A percentile compares a stretch with the other conserved stretches of the same genome.
phyloP scores from a whole-genome alignment of 2,888 invertebrate genomes.

The Ferdinandea cuprea region DNA sequence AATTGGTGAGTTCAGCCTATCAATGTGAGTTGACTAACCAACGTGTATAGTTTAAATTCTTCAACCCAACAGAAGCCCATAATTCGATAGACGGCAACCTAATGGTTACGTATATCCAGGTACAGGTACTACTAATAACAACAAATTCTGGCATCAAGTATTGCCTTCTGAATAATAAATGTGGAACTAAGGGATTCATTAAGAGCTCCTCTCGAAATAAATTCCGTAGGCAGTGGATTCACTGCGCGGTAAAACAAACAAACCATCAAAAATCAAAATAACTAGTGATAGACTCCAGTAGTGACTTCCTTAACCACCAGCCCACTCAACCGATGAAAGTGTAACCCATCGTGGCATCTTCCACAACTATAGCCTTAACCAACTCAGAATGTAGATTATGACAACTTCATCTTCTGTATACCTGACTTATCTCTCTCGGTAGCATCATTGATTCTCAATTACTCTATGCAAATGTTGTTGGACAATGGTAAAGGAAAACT shows the following conservation, averaged over 20 bases:
- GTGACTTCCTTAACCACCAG: slow-evolving; percentile 34
- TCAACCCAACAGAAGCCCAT: too few relatives aligned
- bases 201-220: slow-evolving; percentile 18
- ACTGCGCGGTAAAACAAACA: slow-evolving; percentile 49
- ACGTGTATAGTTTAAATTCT: too few relatives aligned
- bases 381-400: slow-evolving; percentile 63
- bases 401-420: slow-evolving; percentile 66
- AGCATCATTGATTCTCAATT: slow-evolving; percentile 72
- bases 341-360: slow-evolving; percentile 32
- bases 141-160: slow-evolving; percentile 1
- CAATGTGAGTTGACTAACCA: too few relatives aligned
- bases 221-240: slow-evolving; percentile 43
- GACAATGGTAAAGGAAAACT: slow-evolving; percentile 60
- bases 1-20: too few relatives aligned
- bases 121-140: neutral
- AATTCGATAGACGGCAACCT: too few relatives aligned
- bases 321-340: slow-evolving; percentile 45
- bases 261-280: slow-evolving; percentile 48
- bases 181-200: slow-evolving; percentile 1
- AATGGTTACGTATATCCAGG: neutral
- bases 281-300: slow-evolving; percentile 25
- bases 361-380: slow-evolving; percentile 14
- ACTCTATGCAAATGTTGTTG: slow-evolving; percentile 70
- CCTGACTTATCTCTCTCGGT: slow-evolving; percentile 65
- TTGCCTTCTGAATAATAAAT: slow-evolving; percentile 10